Evolutionary conservation across 2,797 vertebrate species (phyloP).

Genomic region (Pristis pectinata): DNA sequence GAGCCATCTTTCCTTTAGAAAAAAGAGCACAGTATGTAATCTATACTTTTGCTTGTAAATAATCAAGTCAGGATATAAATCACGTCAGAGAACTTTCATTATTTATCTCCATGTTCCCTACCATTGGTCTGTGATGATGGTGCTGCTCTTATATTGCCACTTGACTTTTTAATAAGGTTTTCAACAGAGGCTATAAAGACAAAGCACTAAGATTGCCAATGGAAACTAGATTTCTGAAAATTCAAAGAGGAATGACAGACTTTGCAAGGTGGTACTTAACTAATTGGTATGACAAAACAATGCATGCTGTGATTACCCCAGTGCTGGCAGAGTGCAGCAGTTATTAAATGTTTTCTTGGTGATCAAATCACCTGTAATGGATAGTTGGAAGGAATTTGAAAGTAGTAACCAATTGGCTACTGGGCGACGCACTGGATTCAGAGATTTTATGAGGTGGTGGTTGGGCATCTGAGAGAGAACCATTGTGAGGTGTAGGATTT

Average conservation of each 20-base stretch:
- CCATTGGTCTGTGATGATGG: background rate
- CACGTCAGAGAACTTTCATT: background rate
- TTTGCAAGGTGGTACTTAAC: background rate
- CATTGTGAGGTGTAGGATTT: too few relatives aligned
- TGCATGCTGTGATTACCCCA: conserved; percentile 4
- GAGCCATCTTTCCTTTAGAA: background rate
- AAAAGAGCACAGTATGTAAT: background rate
- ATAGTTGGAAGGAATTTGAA: conserved; percentile 14
- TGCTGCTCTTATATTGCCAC: background rate
- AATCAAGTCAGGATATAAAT: background rate
- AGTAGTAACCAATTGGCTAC: background rate
- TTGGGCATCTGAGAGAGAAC: too few relatives aligned
- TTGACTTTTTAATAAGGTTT: background rate
- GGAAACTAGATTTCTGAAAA: conserved; percentile 14
- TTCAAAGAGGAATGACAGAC: background rate
- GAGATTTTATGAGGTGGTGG: too few relatives aligned
- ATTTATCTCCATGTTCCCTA: background rate
- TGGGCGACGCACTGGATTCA: background rate
- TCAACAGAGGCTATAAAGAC: background rate
- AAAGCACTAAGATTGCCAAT: background rate
- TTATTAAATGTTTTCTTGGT: conserved; percentile 24
- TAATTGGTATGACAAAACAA: conserved; percentile 1
- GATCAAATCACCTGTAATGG: conserved; percentile 18
- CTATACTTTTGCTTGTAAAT: background rate
- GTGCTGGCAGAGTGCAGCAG: background rate